Conservation (phyloP, 1,140 invertebrate genomes). For the Aplysia californica region DNA sequence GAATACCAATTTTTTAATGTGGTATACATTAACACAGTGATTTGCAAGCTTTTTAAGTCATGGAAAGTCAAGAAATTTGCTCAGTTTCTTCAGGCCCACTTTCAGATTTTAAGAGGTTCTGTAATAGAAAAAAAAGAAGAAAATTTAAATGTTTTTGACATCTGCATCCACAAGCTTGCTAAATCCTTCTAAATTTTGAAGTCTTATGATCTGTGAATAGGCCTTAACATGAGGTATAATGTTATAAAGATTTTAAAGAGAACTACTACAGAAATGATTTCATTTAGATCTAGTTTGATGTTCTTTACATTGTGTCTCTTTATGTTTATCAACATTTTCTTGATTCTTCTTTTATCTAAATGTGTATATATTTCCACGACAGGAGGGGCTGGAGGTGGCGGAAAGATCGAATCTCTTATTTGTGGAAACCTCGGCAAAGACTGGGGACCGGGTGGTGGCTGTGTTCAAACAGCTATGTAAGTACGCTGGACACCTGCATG, state of each 20-base stretch:
- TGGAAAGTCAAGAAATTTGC: no score
- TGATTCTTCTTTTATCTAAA: background rate
- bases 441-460: background rate
- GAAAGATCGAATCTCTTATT: background rate
- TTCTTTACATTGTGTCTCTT: background rate
- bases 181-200: no score
- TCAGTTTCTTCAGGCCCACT: no score
- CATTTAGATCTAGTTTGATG: background rate
- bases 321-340: background rate
- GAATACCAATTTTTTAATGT: no score
- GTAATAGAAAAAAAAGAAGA: no score
- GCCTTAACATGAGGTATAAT: background rate
- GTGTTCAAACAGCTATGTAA: constrained; percentile 9
- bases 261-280: background rate
- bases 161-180: no score
- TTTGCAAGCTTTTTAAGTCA: no score
- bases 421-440: constrained; percentile 1
- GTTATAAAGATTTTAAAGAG: background rate
- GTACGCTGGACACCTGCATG: no score
- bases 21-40: no score
- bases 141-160: no score
- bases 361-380: background rate
- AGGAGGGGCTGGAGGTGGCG: background rate
- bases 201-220: no score
- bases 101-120: no score